These are phyloP conservation scores for Axea sp. DNA, from an alignment of 2,888 invertebrate species.

Conservation along the genomic window DNA sequence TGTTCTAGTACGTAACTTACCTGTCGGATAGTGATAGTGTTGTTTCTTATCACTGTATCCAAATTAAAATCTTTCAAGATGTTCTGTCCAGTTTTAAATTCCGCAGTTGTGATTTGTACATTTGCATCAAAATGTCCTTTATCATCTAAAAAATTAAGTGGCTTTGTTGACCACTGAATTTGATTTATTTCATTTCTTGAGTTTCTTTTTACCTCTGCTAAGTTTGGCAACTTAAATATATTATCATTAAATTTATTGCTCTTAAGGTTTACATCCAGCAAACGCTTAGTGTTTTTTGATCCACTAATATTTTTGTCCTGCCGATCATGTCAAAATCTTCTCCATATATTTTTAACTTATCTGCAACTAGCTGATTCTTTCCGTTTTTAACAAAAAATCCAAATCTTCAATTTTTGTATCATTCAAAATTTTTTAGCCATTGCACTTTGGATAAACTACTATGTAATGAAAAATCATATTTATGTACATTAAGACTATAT, in stretches of 20 bases:
- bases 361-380: constrained; percentile 32
- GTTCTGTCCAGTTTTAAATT: constrained; percentile 33
- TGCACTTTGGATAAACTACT: constrained; percentile 33
- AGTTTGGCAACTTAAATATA: constrained; percentile 22
- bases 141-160: constrained; percentile 28
- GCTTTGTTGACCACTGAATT: constrained; percentile 40
- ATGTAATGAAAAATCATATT: constrained; percentile 33
- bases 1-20: constrained; percentile 34
- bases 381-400: constrained; percentile 32
- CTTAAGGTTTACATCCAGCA: constrained; percentile 31
- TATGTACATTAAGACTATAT: constrained; percentile 29
- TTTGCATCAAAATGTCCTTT: constrained; percentile 35
- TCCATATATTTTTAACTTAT: constrained; percentile 30
- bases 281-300: constrained; percentile 30
- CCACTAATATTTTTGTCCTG: constrained; percentile 31
- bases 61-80: constrained; percentile 33
- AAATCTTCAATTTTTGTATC: constrained; percentile 34
- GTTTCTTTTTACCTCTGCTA: constrained; percentile 30
- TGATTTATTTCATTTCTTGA: constrained; percentile 38
- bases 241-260: constrained; percentile 34
- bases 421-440: constrained; percentile 30
- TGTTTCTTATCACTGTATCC: constrained; percentile 35
- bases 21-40: constrained; percentile 32
- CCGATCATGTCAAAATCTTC: constrained; percentile 35
- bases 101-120: constrained; percentile 33